Evolutionary conservation across 2,888 invertebrate genomes (phyloP).

Genomic region (Abscondita cerata): DNA sequence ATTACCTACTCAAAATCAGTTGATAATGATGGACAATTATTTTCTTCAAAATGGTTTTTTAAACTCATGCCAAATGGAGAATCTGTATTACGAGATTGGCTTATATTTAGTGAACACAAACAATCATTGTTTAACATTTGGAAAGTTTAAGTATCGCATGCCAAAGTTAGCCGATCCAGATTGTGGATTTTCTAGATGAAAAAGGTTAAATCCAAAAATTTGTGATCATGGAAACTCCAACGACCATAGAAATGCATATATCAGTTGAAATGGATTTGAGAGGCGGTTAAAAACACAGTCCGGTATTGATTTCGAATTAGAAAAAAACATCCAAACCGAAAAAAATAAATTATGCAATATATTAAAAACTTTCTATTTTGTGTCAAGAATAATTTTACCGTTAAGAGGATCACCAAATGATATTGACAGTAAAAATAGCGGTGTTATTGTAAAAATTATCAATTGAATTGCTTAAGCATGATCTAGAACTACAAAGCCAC

Average conservation of each 20-base stretch:
- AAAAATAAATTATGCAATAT: neutral
- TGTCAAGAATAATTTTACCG: constrained; percentile 20
- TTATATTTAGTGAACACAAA: constrained; percentile 14
- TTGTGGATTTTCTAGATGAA: constrained; percentile 13
- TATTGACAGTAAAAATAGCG: constrained; percentile 23
- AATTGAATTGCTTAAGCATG: constrained; percentile 22
- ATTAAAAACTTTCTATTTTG: constrained; percentile 7
- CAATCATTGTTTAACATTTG: constrained; percentile 16
- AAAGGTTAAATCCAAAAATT: constrained; percentile 4
- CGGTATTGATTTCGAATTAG: too few relatives aligned
- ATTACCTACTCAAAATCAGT: constrained; percentile 14
- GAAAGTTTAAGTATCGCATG: constrained; percentile 7
- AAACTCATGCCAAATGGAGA: constrained; percentile 19
- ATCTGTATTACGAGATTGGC: constrained; percentile 20
- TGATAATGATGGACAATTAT: constrained; percentile 3
- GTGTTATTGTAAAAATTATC: constrained; percentile 23
- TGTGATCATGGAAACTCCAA: neutral
- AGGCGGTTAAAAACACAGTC: constrained; percentile 10
- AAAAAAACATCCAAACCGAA: constrained; percentile 1
- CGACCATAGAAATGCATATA: constrained; percentile 16
- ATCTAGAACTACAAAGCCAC: constrained; percentile 18
- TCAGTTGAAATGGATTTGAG: constrained; percentile 16
- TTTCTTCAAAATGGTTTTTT: constrained; percentile 10
- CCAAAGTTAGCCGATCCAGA: constrained; percentile 18
- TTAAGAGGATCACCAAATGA: constrained; percentile 21